Evolutionary conservation across 2,113 vertebrate genomes (phyloP).

Genomic region (Forbesichthys papilliferus): DNA sequence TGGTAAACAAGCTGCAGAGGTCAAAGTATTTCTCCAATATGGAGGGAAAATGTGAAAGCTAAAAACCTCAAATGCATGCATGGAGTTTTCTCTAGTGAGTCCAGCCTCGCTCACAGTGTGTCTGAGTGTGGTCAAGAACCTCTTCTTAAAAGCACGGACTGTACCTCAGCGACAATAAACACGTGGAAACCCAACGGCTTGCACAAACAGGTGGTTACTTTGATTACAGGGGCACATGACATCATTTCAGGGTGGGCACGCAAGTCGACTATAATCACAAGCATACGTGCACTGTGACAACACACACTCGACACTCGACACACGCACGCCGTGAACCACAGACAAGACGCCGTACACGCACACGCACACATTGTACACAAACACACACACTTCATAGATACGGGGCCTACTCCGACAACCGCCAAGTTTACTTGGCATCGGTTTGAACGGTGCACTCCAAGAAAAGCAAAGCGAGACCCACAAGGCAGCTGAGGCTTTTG

Average conservation of each 20-base stretch:
- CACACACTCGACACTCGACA: conserved; percentile 64
- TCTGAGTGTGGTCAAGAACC: conserved; percentile 4
- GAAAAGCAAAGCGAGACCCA: conserved; percentile 84
- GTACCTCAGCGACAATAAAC: not conserved
- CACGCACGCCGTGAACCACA: conserved; percentile 49
- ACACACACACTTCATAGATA: conserved; percentile 80
- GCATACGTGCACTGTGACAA: conserved; percentile 43
- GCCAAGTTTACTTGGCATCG: conserved; percentile 93
- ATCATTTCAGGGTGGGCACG: conserved; percentile 79
- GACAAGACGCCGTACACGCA: conserved; percentile 17
- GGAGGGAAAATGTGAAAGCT: not conserved
- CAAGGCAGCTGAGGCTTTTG: conserved; percentile 88
- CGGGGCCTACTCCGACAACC: conserved; percentile 89
- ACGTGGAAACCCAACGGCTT: conserved; percentile 48
- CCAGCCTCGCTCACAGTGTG: not conserved
- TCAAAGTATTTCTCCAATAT: not conserved
- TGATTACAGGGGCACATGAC: conserved; percentile 82
- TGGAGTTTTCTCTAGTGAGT: not conserved
- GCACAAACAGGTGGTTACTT: conserved; percentile 80
- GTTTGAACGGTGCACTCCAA: conserved; percentile 73
- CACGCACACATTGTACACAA: conserved; percentile 11
- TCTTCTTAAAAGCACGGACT: not conserved
- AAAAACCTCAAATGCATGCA: not conserved
- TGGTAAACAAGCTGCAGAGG: not conserved
- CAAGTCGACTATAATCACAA: conserved; percentile 47